A percentile compares a stretch with the other conserved stretches of the same genome.
phyloP scores from a whole-genome alignment of 1,140 invertebrate genomes.

The Diabrotica undecimpunctata region DNA sequence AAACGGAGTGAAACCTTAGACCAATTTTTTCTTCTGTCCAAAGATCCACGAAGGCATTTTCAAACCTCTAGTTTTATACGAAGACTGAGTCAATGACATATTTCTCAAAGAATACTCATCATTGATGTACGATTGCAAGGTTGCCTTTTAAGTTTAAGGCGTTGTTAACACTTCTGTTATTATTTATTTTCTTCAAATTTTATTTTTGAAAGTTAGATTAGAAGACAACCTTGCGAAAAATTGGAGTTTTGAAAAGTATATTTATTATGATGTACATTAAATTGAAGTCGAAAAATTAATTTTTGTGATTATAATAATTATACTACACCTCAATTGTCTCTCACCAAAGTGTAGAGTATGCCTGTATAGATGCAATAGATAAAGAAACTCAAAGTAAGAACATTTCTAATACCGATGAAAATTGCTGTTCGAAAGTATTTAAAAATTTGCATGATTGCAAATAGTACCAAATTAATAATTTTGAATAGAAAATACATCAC shows the following conservation, averaged over 20 bases:
- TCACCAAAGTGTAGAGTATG: not conserved
- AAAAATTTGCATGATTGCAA: no score
- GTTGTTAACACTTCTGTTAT: not conserved
- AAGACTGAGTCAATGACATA: not conserved
- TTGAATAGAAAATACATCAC: no score
- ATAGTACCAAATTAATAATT: no score
- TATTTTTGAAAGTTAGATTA: not conserved
- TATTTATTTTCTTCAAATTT: not conserved
- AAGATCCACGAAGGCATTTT: not conserved
- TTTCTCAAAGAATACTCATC: not conserved
- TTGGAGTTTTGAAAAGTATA: constrained; percentile 1
- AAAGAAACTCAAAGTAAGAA: no score
- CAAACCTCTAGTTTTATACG: not conserved
- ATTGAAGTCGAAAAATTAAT: not conserved
- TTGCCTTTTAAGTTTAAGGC: not conserved
- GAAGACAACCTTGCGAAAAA: not conserved
- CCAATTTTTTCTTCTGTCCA: constrained; percentile 1
- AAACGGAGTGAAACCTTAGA: not conserved
- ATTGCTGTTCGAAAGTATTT: no score
- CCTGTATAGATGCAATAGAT: not conserved
- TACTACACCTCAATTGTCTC: not conserved
- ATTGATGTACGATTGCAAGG: not conserved
- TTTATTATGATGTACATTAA: not conserved
- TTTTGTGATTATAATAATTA: not conserved
- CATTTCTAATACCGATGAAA: no score